phyloP scores from a whole-genome alignment of 1,140 invertebrate species.

The Drosophila ironensis region DNA sequence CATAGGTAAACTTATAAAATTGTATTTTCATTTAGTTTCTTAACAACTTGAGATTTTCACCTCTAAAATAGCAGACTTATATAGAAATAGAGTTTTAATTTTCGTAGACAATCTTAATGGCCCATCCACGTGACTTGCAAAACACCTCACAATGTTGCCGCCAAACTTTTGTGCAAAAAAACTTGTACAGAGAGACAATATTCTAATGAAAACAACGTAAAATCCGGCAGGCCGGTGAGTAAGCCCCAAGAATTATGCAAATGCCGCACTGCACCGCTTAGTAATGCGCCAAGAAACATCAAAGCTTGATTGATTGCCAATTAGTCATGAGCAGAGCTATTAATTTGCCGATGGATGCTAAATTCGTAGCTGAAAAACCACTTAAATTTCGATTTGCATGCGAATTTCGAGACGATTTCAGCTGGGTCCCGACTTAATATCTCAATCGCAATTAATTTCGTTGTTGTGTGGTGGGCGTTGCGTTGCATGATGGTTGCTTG shows the following conservation, averaged over 20 bases:
- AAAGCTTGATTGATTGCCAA: slow-evolving; percentile 69
- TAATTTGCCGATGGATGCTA: slow-evolving; percentile 45
- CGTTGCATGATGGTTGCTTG: slow-evolving; percentile 1
- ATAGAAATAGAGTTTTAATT: no score
- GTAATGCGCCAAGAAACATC: slow-evolving; percentile 48
- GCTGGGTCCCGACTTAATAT: slow-evolving; percentile 9
- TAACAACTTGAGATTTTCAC: no score
- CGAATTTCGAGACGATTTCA: slow-evolving; percentile 1
- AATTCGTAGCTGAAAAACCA: slow-evolving; percentile 19
- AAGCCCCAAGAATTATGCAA: slow-evolving; percentile 24
- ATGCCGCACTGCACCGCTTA: slow-evolving; percentile 39
- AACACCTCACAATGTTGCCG: no score
- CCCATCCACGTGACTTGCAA: no score
- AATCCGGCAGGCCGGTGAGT: slow-evolving; percentile 5
- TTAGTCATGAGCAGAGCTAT: slow-evolving; percentile 58
- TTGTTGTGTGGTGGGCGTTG: slow-evolving; percentile 17
- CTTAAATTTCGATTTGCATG: slow-evolving; percentile 3
- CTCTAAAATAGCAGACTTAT: no score
- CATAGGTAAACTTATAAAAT: no score
- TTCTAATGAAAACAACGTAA: background rate
- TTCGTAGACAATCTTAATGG: no score
- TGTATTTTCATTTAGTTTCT: no score
- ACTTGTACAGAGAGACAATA: background rate
- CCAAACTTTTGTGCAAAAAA: no score
- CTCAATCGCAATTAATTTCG: slow-evolving; percentile 13